Conservation (phyloP, 2,888 invertebrate genomes). For the Baccha elongata region DNA sequence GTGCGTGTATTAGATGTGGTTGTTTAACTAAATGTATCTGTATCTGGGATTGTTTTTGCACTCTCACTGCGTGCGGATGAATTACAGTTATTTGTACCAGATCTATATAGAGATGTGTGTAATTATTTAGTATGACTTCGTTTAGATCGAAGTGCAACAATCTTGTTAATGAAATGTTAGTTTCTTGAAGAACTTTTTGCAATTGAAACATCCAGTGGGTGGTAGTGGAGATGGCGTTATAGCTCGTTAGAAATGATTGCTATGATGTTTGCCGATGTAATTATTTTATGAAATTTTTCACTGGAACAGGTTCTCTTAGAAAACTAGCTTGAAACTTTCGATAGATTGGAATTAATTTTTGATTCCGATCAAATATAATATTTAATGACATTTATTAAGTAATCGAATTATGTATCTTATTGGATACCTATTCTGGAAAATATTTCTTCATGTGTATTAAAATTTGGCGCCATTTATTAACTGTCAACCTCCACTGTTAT, state of each 20-base stretch:
- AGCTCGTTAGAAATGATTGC: constrained; percentile 23
- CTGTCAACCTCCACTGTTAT: too few species aligned
- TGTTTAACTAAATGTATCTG: too few species aligned
- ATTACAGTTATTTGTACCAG: constrained; percentile 58
- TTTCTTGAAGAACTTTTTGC: constrained; percentile 2
- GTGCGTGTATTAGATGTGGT: constrained; percentile 24
- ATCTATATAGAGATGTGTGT: constrained; percentile 17
- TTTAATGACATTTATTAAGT: too few species aligned
- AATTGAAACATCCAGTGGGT: constrained; percentile 2
- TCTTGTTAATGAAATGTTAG: constrained; percentile 6
- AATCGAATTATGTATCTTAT: too few species aligned
- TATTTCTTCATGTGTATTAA: too few species aligned
- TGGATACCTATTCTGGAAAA: too few species aligned
- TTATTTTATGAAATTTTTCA: background rate
- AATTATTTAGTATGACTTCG: constrained; percentile 38
- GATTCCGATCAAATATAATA: too few species aligned
- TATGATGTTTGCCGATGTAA: constrained; percentile 13
- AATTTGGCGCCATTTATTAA: too few species aligned
- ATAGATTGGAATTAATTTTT: too few species aligned
- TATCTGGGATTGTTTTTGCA: constrained; percentile 39
- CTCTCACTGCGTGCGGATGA: constrained; percentile 57
- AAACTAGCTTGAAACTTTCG: too few species aligned
- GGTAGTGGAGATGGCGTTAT: constrained; percentile 19
- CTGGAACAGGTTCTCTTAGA: too few species aligned
- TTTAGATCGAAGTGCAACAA: constrained; percentile 52